Evolutionary conservation across 2,797 vertebrate species (phyloP).

Genomic region (Glossophaga mutica): DNA sequence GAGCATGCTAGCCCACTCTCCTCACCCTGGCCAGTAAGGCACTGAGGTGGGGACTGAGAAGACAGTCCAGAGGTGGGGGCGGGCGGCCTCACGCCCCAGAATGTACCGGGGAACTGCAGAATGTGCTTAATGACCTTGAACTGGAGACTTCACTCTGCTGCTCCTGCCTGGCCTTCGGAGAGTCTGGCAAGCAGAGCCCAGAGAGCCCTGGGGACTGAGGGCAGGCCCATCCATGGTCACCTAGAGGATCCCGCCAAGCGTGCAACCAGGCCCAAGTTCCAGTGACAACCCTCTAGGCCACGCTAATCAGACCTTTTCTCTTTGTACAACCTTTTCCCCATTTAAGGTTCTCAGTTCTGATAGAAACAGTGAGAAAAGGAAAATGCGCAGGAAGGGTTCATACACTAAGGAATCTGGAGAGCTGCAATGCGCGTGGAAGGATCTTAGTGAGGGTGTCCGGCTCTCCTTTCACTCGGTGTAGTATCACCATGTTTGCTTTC

Average conservation of each 20-base stretch:
- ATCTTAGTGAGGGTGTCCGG: fast-evolving
- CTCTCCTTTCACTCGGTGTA: not conserved
- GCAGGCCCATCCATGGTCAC: not conserved
- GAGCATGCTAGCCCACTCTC: not conserved
- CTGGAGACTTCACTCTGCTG: not conserved
- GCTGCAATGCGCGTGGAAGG: not conserved
- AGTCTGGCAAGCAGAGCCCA: not conserved
- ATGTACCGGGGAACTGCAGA: not conserved
- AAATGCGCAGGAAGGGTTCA: not conserved
- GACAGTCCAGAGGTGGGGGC: not conserved
- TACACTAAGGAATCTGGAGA: too few species aligned
- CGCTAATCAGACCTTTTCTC: not conserved
- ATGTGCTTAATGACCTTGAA: not conserved
- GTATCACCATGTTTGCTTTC: not conserved
- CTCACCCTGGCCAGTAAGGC: not conserved
- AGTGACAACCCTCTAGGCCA: not conserved
- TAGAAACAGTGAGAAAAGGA: not conserved
- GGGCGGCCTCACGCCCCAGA: not conserved
- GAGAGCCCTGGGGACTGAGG: not conserved
- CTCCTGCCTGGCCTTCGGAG: not conserved
- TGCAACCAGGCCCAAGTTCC: not conserved
- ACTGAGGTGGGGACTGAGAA: not conserved
- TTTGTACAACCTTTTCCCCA: not conserved
- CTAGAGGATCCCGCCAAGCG: not conserved
- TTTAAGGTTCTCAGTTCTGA: not conserved